Base-by-base conservation (phyloP, 37 sponge, comb jelly and placozoan genomes). In the Ephydatia muelleri region DNA sequence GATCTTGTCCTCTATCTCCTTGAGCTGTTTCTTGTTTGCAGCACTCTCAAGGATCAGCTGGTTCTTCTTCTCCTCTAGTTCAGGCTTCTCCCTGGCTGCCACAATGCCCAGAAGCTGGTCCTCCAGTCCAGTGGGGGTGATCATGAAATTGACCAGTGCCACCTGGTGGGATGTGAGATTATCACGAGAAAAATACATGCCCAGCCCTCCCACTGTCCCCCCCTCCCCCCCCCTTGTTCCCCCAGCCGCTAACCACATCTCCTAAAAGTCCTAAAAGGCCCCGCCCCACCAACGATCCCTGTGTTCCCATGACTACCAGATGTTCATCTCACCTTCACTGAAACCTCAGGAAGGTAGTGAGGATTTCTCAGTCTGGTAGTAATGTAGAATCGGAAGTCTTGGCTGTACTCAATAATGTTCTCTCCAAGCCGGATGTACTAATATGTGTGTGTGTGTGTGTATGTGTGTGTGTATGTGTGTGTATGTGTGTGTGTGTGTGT, bases 1-100 rank as follows among this genome's bases (percentile, higher is more conserved):
- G 72, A 99, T 99, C 86, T 99, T 95, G 78, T 99, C 99, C 74
- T 99, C 99, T 67, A 99, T 99, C 82, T 99, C 97, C 82, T 99
- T 96, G 30, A 99, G 90, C 70, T 95, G 96, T 76, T 95, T 99
- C 94, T 99, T 99, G 87, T 99, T 99, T 11, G 92, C 92, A 0
- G 99, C 99, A 67, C 88, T 85, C 83, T 96, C 95, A 21, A 99
- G 67, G 33, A 99, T 99, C 77, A 99, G 92, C 69, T 90, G 94
- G 82, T 95, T 96, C 37, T 95, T 82, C 79, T 99, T 95, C 79
- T 99, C 97, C 83, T 99, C 99, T 32, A 99, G 88, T 82, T 99
- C 99, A 39, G 99, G 99, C 97, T 88, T 88, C 43, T 99, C 99
- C 83, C 95, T 99, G 65, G 99, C 99, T 13, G 96, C 99, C 65